Evolutionary conservation across 2,113 vertebrate species (phyloP).

Genomic region (Halichoeres trimaculatus): DNA sequence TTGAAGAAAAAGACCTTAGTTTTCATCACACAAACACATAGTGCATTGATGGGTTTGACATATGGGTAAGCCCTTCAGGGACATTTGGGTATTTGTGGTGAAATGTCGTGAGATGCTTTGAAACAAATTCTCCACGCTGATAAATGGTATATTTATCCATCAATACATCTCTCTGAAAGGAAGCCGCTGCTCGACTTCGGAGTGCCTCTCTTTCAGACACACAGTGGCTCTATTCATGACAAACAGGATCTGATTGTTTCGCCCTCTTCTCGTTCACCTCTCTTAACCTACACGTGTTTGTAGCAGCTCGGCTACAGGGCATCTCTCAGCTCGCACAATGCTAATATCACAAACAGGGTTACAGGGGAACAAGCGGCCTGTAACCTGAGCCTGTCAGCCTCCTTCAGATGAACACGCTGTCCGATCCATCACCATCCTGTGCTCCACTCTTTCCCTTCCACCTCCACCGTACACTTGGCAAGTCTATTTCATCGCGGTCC

Average conservation of each 20-base stretch:
- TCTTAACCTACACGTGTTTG: constrained; percentile 36
- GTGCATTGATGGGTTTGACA: background rate
- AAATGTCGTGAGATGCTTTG: background rate
- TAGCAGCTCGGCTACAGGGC: constrained; percentile 45
- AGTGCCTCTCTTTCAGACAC: constrained; percentile 28
- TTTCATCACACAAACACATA: background rate
- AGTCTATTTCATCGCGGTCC: constrained; percentile 72
- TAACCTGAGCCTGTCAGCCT: constrained; percentile 62
- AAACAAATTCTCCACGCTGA: background rate
- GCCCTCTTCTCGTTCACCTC: constrained; percentile 37
- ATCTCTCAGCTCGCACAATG: constrained; percentile 48
- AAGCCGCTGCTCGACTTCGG: constrained; percentile 37
- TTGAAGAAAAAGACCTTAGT: too few relatives aligned
- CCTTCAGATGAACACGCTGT: constrained; percentile 52
- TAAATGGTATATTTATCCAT: background rate
- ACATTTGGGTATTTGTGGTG: background rate
- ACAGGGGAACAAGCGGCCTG: constrained; percentile 55
- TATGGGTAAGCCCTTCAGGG: background rate
- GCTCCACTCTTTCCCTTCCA: constrained; percentile 57
- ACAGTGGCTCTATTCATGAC: constrained; percentile 52
- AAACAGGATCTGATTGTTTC: constrained; percentile 46
- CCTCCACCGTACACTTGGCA: constrained; percentile 57
- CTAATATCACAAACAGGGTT: constrained; percentile 61
- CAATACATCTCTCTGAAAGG: constrained; percentile 27
- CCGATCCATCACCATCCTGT: constrained; percentile 70